Base-by-base conservation (phyloP, 2,888 invertebrate genomes). In the Drosophila lacicola region DNA sequence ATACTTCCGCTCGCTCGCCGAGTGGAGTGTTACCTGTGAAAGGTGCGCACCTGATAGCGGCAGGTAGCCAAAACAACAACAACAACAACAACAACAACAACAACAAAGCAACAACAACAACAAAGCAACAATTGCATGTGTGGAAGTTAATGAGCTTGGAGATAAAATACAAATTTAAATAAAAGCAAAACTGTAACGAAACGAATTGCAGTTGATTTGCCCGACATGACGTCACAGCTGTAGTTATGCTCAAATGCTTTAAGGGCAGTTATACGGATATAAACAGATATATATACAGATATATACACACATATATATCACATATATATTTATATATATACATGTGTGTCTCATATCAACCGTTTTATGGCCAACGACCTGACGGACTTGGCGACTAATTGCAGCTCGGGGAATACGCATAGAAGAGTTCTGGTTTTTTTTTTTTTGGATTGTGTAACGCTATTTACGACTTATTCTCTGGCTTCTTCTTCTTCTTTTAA, bases 161-260 rank as follows among this genome's bases (percentile, higher is more conserved):
- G 46, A 60, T 61, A 72, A 67, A 57, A 78, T 42, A n/a, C 3
- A 21, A 17, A 41, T 8, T 29, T 8, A 8, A 29, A 29, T 54
- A 64, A 81, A 66, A 60, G 51, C 70, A 66, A 78, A 82, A 74
- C 74, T 80, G 72, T 82, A 82, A 78, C 74, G 82, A 67, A 78
- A 68, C 41, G 62, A 54, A 80, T 66, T 71, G 75, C 74, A 56
- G 61, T 17, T 17, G 17, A 17, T 17, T 17, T 17, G 34, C 57
- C 46, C 19, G 10, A 46, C 17, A 61, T 84, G 85, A 82, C 82
- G 82, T 85, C 83, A 84, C 17, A 61, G n/a, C 9, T 21, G 51
- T 10, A 17, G 21, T 37, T 57, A 49, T 33, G 47, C 17, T 47
- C 8, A 29, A 29, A 29, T 29, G 29, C 2, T 8, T 29, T 8